Evolutionary conservation across 2,888 invertebrate species (phyloP), one percentile per base, ranked within the genome.

Genomic region (Dioctria linearis): DNA sequence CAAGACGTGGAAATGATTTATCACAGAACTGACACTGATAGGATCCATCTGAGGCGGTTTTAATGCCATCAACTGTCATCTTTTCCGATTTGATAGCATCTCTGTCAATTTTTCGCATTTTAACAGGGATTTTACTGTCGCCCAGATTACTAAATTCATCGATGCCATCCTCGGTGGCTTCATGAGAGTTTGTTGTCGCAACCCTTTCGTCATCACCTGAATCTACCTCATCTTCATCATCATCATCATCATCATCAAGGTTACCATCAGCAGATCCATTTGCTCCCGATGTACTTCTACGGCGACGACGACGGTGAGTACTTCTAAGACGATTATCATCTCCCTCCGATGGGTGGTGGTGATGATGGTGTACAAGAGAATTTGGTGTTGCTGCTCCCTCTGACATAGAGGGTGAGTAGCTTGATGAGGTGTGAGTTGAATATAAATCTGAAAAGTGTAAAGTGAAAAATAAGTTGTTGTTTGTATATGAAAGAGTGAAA

Each of bases 21-120:
- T 96, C 95, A 90, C 97, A 97, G 90, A 95, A 96, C 90, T 95
- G 95, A 90, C 96, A 97, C 87, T 95, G 94, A 91, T 96, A 95
- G 82, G 96, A 96, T 84, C 96, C 94, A 88, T 92, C 91, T 86
- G 87, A 86, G 83, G 83, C 83, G 82, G 84, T 83, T 79, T 80
- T 88, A 88, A 88, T 87, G 85, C 88, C 86, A 80, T 88, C 88
- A 84, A 86, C 85, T 88, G 88, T 88, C 88, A 87, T 86, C 88
- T 88, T 89, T 88, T 87, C 82, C 71, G 65, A 65, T 81, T 83
- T 94, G 93, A 90, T 95, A 94, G 59, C 94, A 94, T 83, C 95
- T 93, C 87, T 92, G 85, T 88, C 88, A 86, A 88, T 87, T 88
- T 88, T 89, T 75, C 89, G 87, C 84, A 88, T 84, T 85, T 88